Evolutionary conservation across 2,797 vertebrate genomes (phyloP).

Genomic region (Masticophis lateralis): DNA sequence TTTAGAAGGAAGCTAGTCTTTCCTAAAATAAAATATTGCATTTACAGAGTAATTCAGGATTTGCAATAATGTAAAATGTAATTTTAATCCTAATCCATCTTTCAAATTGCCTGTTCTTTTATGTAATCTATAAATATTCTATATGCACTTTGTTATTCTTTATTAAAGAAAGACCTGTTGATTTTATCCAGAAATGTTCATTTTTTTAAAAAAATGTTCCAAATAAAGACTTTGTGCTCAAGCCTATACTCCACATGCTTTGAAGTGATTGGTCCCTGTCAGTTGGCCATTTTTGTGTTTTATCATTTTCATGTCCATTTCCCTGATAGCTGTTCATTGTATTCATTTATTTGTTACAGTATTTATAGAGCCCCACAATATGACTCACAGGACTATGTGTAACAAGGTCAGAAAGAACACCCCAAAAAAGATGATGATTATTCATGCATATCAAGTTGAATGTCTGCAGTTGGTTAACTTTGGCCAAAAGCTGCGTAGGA

Average conservation of each 20-base stretch:
- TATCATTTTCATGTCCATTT: background rate
- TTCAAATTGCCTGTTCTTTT: conserved; percentile 52
- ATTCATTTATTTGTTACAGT: background rate
- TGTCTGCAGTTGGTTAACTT: background rate
- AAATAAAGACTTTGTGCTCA: background rate
- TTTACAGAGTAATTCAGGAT: conserved; percentile 26
- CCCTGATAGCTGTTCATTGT: background rate
- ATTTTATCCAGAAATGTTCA: conserved; percentile 29
- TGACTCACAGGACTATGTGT: background rate
- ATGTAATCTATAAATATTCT: conserved; percentile 58
- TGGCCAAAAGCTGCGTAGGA: background rate
- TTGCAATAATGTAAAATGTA: conserved; percentile 42
- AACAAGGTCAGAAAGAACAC: background rate
- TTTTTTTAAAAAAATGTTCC: background rate
- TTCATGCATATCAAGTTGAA: background rate
- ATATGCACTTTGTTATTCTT: conserved; percentile 80
- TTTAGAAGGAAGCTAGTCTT: conserved; percentile 1
- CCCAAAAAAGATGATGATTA: background rate
- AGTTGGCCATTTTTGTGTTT: background rate
- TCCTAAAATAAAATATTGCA: conserved; percentile 19
- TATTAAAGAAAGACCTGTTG: conserved; percentile 68
- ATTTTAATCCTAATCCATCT: conserved; percentile 58
- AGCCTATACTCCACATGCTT: background rate
- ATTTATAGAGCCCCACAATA: background rate
- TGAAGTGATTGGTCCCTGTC: background rate